A percentile compares a stretch with the other conserved stretches of the same genome.
These are phyloP conservation scores for Erpetoichthys calabaricus DNA, from an alignment of 2,797 vertebrate genomes.

Conservation along the genomic window DNA sequence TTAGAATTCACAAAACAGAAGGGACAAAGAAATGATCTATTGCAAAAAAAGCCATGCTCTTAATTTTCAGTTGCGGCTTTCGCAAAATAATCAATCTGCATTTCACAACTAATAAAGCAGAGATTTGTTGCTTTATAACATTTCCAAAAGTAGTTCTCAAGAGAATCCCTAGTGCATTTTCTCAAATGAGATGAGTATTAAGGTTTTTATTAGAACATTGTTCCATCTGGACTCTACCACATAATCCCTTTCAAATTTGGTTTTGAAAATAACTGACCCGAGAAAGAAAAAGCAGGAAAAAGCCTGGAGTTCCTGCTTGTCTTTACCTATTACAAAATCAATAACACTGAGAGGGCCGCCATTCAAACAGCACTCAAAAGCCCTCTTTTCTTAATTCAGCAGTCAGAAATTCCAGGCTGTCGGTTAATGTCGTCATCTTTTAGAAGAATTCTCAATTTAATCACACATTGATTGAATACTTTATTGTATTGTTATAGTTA, in stretches of 20 bases:
- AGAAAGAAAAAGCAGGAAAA: not conserved
- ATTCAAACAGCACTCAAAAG: not conserved
- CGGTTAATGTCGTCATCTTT: too few relatives aligned
- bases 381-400: too few relatives aligned
- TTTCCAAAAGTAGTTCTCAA: not conserved
- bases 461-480: too few relatives aligned
- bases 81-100: too few relatives aligned
- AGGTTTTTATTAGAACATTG: not conserved
- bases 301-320: not conserved
- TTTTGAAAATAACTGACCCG: not conserved
- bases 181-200: not conserved
- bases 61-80: not conserved
- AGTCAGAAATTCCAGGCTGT: too few relatives aligned
- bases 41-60: too few relatives aligned
- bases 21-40: too few relatives aligned
- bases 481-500: too few relatives aligned
- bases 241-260: not conserved
- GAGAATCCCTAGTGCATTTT: not conserved
- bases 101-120: not conserved
- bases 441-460: too few relatives aligned
- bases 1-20: too few relatives aligned
- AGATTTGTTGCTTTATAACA: constrained; percentile 2
- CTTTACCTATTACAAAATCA: not conserved
- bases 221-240: not conserved
- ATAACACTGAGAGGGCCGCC: not conserved